Base-by-base conservation (phyloP, 1,140 invertebrate genomes). In the Chironomus tepperi region DNA sequence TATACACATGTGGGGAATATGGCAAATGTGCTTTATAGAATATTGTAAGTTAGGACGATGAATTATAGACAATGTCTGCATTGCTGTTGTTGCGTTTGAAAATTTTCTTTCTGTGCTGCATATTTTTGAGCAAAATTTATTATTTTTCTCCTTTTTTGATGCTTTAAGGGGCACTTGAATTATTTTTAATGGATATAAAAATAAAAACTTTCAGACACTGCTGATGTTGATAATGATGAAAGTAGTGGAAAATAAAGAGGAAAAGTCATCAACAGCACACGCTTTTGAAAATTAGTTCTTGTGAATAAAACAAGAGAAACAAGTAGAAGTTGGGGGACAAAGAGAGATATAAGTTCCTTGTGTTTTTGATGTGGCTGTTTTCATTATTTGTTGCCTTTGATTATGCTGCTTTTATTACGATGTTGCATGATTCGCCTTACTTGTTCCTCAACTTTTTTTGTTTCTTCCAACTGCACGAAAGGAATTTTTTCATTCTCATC, bases 201-300 rank as follows among this genome's bases (percentile, higher is more conserved):
- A 15, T 57, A 57, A 57, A 15, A 57, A 57, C 9, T 12, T 57
- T 57, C n/a, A 57, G 47, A 57, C 10, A 57, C 47, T n/a, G 47
- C 12, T n/a, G n/a, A 57, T 57, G 12, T n/a, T 57, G 47, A 57
- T 47, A 1, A 47, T 47, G 43, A 47, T 47, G 43, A 34, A 34
- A 47, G 43, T 47, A 47, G 43, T 34, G 24, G 5, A 34, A 34
- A 34, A 34, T 34, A 34, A 34, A 34, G 24, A n/a, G n/a, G 18
- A 70, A 70, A 70, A 70, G 65, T 70, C 65, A 70, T 70, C 65
- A 70, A 70, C 65, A 70, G 19, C 65, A 70, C 65, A 70, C 65
- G 65, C 65, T 70, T 19, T 47, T 47, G 43, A 47, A 47, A 47
- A 47, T 47, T 47, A 47, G 43, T 10, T 47, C 2, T 8, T 47